These are phyloP conservation scores for Craseonycteris thonglongyai DNA, from an alignment of 2,113 vertebrate species.

Conservation along the genomic window DNA sequence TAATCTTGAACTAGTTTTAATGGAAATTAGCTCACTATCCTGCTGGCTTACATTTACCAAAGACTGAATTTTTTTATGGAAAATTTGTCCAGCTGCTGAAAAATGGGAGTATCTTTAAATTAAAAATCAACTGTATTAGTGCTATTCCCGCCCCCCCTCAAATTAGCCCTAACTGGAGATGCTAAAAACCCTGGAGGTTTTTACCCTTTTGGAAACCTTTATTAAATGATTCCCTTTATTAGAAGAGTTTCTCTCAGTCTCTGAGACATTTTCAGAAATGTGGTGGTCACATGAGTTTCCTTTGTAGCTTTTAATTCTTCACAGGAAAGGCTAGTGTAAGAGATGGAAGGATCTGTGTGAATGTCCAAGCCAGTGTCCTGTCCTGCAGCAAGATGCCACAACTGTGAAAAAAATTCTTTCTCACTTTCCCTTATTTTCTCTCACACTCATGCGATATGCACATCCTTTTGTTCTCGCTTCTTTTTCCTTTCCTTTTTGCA, in stretches of 20 bases:
- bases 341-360: neutral
- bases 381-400: neutral
- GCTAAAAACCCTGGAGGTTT: neutral
- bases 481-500: neutral
- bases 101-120: conserved; percentile 51
- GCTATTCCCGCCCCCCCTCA: conserved; percentile 21
- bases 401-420: neutral
- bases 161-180: conserved; percentile 21
- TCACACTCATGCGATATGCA: neutral
- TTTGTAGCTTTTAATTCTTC: neutral
- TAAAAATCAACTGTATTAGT: conserved; percentile 52
- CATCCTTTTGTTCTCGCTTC: neutral
- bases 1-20: conserved; percentile 69
- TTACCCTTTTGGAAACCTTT: neutral
- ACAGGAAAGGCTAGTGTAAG: neutral
- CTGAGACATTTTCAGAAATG: conserved; percentile 22
- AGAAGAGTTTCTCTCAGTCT: neutral
- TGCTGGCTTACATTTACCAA: conserved; percentile 65
- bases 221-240: neutral
- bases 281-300: neutral
- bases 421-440: neutral
- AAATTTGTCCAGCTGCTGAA: conserved; percentile 50
- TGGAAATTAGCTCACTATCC: conserved; percentile 77
- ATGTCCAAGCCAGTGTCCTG: neutral
- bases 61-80: conserved; percentile 65